Conservation (phyloP, 2,113 vertebrate genomes). For the Hiodon alosoides region DNA sequence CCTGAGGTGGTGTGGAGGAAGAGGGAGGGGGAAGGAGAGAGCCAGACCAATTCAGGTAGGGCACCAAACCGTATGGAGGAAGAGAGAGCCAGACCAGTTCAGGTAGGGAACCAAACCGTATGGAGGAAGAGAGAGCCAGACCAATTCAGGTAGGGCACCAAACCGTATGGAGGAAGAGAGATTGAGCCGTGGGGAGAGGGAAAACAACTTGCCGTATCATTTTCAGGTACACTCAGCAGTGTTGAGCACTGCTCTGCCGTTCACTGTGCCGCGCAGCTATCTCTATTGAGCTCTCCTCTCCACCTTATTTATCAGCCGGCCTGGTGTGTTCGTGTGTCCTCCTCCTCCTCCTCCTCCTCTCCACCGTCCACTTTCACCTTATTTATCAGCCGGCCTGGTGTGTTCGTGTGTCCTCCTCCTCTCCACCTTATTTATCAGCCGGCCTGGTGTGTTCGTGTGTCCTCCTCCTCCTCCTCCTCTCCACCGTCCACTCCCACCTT, state of each 20-base stretch:
- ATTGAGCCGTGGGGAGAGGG: background rate
- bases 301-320: slow-evolving; percentile 1
- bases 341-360: background rate
- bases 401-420: no score
- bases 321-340: slow-evolving; percentile 8
- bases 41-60: slow-evolving; percentile 50
- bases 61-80: slow-evolving; percentile 62
- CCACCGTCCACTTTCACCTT: background rate
- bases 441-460: slow-evolving; percentile 5
- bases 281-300: slow-evolving; percentile 28
- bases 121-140: slow-evolving; percentile 18
- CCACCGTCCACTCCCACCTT: background rate
- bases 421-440: background rate
- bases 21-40: slow-evolving; percentile 51
- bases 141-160: slow-evolving; percentile 10
- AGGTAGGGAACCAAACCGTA: background rate
- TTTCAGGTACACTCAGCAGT: background rate
- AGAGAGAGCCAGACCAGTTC: slow-evolving; percentile 39
- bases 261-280: slow-evolving; percentile 36
- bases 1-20: slow-evolving; percentile 65
- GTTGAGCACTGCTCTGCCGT: slow-evolving; percentile 13
- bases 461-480: background rate
- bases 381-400: slow-evolving; percentile 9
- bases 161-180: background rate
- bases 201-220: background rate